phyloP scores from a whole-genome alignment of 2,888 invertebrate species.

The Horisme vitalbata region DNA sequence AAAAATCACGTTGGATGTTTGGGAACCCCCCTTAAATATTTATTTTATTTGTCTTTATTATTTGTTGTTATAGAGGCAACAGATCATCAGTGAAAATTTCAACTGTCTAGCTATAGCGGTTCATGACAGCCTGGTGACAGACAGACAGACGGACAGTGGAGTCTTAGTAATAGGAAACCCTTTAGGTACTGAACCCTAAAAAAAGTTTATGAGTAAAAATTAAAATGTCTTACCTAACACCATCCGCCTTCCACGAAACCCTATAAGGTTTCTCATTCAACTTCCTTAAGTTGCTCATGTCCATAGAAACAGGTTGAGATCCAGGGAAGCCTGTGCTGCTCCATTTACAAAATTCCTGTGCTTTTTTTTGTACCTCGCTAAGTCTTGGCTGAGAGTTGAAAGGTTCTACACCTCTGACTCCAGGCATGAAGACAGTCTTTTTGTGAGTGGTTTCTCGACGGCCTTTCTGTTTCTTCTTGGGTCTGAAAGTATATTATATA shows the following conservation, averaged over 20 bases:
- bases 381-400: slow-evolving; percentile 85
- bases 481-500: slow-evolving; percentile 17
- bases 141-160: too few relatives aligned
- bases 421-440: slow-evolving; percentile 92
- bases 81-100: too few relatives aligned
- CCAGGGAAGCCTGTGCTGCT: slow-evolving; percentile 94
- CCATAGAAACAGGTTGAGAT: slow-evolving; percentile 98
- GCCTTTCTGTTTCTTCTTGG: slow-evolving; percentile 52
- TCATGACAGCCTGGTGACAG: too few relatives aligned
- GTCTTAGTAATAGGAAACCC: too few relatives aligned
- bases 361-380: slow-evolving; percentile 86
- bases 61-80: too few relatives aligned
- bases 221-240: slow-evolving; percentile 87
- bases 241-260: slow-evolving; percentile 99
- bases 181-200: too few relatives aligned
- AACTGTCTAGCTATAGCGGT: too few relatives aligned
- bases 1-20: too few relatives aligned
- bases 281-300: slow-evolving; percentile 88
- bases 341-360: slow-evolving; percentile 92
- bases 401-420: slow-evolving; percentile 89
- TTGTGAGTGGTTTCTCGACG: slow-evolving; percentile 82
- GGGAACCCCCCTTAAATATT: too few relatives aligned
- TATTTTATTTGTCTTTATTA: too few relatives aligned
- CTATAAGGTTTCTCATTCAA: slow-evolving; percentile 92
- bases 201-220: background rate